Evolutionary conservation across 2,888 invertebrate genomes (phyloP).

Genomic region (Tethea ocularis): DNA sequence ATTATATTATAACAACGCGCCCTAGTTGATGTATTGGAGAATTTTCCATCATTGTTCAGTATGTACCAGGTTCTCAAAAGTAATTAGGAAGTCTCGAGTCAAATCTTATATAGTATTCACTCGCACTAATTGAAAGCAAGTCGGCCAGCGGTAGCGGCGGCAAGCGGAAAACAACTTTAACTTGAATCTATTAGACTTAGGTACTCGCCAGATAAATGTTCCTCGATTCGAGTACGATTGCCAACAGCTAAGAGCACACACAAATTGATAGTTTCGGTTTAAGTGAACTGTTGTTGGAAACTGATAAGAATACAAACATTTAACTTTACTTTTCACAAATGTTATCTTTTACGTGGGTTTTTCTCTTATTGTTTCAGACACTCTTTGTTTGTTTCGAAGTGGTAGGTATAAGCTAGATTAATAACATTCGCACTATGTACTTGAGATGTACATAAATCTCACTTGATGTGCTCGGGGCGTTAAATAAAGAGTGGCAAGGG

Average conservation of each 20-base stretch:
- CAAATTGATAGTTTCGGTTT: slow-evolving; percentile 31
- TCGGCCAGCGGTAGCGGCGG: slow-evolving; percentile 23
- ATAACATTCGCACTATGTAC: slow-evolving; percentile 46
- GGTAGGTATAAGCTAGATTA: not conserved
- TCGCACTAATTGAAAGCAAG: slow-evolving; percentile 45
- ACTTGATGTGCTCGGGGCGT: slow-evolving; percentile 44
- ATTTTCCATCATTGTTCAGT: not conserved
- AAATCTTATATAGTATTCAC: slow-evolving; percentile 33
- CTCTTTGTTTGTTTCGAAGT: not conserved
- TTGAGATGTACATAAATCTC: slow-evolving; percentile 47
- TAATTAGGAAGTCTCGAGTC: slow-evolving; percentile 34
- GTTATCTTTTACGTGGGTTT: not conserved
- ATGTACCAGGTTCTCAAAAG: slow-evolving; percentile 23
- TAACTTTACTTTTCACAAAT: not conserved
- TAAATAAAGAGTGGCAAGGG: slow-evolving; percentile 57
- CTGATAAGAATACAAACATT: slow-evolving; percentile 16
- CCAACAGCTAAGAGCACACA: slow-evolving; percentile 26
- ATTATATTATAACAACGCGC: too few relatives aligned
- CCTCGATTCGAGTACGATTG: slow-evolving; percentile 15
- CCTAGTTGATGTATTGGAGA: not conserved
- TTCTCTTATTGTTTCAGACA: not conserved
- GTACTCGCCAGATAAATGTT: slow-evolving; percentile 30
- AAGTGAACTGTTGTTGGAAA: slow-evolving; percentile 18
- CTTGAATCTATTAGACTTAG: slow-evolving; percentile 28
- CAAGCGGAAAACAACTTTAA: slow-evolving; percentile 32